Conservation (phyloP, 1,140 invertebrate species). For the Antheraea mylitta region DNA sequence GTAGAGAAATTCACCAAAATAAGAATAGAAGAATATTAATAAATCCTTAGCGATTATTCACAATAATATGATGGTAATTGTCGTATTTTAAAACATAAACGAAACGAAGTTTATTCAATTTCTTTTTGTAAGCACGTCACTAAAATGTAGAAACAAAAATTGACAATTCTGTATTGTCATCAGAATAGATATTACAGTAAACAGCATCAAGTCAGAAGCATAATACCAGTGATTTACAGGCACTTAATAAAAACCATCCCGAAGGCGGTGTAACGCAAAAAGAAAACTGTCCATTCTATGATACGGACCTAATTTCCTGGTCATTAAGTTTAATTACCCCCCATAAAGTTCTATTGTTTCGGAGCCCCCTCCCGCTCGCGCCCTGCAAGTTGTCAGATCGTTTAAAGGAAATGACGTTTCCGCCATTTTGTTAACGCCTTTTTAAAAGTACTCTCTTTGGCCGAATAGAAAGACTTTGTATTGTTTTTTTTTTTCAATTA, state of each 20-base stretch:
- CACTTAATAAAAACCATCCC: conserved; percentile 2
- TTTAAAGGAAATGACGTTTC: conserved; percentile 9
- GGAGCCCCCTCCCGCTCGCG: background rate
- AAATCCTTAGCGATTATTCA: too few species aligned
- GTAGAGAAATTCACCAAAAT: too few species aligned
- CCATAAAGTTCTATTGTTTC: conserved; percentile 15
- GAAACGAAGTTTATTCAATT: too few species aligned
- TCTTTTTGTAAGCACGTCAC: too few species aligned
- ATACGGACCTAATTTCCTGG: conserved; percentile 16
- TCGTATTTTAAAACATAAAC: too few species aligned
- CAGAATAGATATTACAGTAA: too few species aligned
- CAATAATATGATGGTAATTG: too few species aligned
- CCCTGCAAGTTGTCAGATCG: conserved; percentile 9
- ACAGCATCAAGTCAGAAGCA: background rate
- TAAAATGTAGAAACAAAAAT: too few species aligned
- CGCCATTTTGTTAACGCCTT: conserved; percentile 5
- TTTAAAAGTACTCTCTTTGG: background rate
- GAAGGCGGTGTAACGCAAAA: conserved; percentile 1
- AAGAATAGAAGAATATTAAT: too few species aligned
- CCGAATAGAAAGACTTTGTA: background rate
- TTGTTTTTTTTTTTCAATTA: conserved; percentile 10
- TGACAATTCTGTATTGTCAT: too few species aligned
- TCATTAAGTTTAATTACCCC: conserved; percentile 14
- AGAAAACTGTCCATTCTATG: conserved; percentile 12
- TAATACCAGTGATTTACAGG: background rate